A percentile compares a stretch with the other conserved stretches of the same genome.
Evolutionary conservation across 2,113 vertebrate genomes (phyloP).

Genomic region (Anarrhichthys ocellatus): DNA sequence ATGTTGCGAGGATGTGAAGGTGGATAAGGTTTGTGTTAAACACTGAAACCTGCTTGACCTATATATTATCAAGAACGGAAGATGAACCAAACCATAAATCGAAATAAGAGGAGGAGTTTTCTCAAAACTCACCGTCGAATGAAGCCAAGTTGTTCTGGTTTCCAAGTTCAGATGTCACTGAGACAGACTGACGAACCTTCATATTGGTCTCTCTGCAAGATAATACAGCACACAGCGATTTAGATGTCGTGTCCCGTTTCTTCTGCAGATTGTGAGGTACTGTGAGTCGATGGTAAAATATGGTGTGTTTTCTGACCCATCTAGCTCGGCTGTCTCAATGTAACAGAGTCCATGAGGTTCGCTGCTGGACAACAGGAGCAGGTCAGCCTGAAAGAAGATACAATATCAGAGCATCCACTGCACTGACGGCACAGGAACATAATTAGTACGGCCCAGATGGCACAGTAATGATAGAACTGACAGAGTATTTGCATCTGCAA

Average conservation of each 20-base stretch:
- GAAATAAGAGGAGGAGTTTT: neutral
- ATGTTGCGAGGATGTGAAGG: constrained; percentile 21
- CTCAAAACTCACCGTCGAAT: constrained; percentile 87
- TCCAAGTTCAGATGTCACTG: constrained; percentile 88
- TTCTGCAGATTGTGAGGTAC: constrained; percentile 17
- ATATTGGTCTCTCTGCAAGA: constrained; percentile 93
- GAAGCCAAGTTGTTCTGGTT: constrained; percentile 87
- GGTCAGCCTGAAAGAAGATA: constrained; percentile 88
- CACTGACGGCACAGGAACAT: neutral
- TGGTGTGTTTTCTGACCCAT: constrained; percentile 86
- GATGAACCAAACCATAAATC: neutral
- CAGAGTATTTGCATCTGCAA: constrained; percentile 2
- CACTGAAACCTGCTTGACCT: constrained; percentile 25
- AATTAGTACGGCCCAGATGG: constrained; percentile 10
- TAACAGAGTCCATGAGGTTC: constrained; percentile 97
- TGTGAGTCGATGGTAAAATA: constrained; percentile 1
- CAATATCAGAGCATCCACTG: constrained; percentile 35
- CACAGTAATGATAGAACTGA: neutral
- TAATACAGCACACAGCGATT: constrained; percentile 43
- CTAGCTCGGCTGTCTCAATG: constrained; percentile 95
- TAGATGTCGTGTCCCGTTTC: constrained; percentile 18
- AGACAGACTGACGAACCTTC: constrained; percentile 94
- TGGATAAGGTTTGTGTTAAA: constrained; percentile 9
- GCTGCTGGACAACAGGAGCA: constrained; percentile 95
- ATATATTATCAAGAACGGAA: neutral